These are phyloP conservation scores for Apeltes quadracus DNA, from an alignment of 2,113 vertebrate species.

Conservation along the genomic window DNA sequence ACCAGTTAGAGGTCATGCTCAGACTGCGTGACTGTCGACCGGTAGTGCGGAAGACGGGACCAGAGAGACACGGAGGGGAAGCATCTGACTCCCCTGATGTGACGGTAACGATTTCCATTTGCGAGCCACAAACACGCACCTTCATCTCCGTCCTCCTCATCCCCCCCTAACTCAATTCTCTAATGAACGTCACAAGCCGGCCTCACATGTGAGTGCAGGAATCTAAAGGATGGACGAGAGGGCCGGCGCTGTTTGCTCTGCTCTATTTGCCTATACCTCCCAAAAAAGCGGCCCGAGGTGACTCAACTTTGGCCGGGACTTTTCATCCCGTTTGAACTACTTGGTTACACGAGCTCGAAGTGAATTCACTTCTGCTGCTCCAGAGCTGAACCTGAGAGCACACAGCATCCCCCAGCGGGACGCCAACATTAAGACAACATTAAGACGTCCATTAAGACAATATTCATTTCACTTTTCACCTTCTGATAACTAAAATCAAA, in stretches of 20 bases:
- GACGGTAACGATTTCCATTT: constrained; percentile 15
- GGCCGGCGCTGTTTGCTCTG: constrained; percentile 20
- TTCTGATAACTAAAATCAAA: neutral
- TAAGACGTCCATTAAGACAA: neutral
- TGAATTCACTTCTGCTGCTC: constrained; percentile 50
- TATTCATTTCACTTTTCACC: constrained; percentile 7
- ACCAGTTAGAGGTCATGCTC: constrained; percentile 36
- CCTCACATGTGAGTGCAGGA: constrained; percentile 70
- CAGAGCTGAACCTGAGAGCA: constrained; percentile 33
- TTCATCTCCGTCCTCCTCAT: constrained; percentile 41
- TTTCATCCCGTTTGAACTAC: constrained; percentile 40
- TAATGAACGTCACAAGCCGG: constrained; percentile 73
- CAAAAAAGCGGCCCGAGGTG: no score
- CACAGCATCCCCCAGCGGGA: no score
- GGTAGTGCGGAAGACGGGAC: neutral
- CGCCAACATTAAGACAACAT: no score
- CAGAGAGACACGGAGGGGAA: neutral
- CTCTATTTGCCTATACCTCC: no score
- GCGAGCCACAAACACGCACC: constrained; percentile 32
- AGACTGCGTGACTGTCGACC: neutral
- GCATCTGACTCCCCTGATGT: constrained; percentile 5
- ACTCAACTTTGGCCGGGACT: constrained; percentile 30
- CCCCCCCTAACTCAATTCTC: constrained; percentile 74
- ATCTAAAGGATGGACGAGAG: constrained; percentile 50
- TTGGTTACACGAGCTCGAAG: constrained; percentile 39